Percentiles rank a stretch among this genome's conserved stretches.
phyloP scores from a whole-genome alignment of 2,113 vertebrate species.

The Dasyprocta punctata region DNA sequence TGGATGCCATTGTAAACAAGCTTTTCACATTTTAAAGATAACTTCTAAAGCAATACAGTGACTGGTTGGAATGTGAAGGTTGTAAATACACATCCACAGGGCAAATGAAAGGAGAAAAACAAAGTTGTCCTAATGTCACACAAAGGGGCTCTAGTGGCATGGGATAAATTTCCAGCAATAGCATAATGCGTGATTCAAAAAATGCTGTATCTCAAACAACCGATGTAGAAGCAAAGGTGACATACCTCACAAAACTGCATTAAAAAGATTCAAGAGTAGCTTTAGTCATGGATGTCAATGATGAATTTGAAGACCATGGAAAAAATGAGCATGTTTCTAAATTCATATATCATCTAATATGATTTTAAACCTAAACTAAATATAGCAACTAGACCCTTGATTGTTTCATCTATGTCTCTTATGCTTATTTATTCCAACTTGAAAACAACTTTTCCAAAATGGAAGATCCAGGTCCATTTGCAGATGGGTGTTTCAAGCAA shows the following conservation, averaged over 20 bases:
- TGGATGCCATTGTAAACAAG: slow-evolving; percentile 67
- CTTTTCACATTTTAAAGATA: slow-evolving; percentile 64
- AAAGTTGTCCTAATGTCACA: not conserved
- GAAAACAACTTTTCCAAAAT: not conserved
- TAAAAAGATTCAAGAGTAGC: not conserved
- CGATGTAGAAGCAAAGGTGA: not conserved
- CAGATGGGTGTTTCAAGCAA: not conserved
- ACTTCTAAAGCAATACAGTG: slow-evolving; percentile 43
- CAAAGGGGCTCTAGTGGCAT: slow-evolving; percentile 4
- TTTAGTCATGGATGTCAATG: not conserved
- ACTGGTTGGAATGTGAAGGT: not conserved
- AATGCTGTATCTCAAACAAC: not conserved
- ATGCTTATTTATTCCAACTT: not conserved
- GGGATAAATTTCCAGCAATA: slow-evolving; percentile 51
- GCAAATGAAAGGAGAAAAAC: not conserved
- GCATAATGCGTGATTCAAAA: slow-evolving; percentile 43
- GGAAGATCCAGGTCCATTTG: not conserved
- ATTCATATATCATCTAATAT: no score
- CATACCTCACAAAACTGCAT: not conserved
- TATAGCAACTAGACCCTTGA: not conserved
- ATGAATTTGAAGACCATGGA: not conserved
- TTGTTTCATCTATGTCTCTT: not conserved
- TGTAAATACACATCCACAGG: not conserved
- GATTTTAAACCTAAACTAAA: no score
- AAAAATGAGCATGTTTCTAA: not conserved